Evolutionary conservation across 2,113 vertebrate species (phyloP), one percentile per base, ranked within the genome.

Genomic region (Centropristis striata): DNA sequence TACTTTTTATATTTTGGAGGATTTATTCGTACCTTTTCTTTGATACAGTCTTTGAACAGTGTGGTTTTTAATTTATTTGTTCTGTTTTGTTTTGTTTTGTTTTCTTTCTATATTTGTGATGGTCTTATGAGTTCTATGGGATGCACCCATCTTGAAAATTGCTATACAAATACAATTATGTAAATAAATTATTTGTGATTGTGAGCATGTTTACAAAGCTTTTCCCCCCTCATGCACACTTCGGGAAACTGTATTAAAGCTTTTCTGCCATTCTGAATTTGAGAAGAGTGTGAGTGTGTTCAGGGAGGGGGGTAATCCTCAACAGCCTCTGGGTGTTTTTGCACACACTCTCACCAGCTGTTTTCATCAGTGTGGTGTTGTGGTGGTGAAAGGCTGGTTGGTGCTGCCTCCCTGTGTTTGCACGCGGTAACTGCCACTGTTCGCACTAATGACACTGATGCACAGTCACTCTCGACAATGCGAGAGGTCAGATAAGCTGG

Each of bases 341-440:
- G 53, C 73, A 63, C 75, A 84, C 65, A 84, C 75, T 70, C 83
- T 66, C 53, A 81, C 51, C 83, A 88, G 82, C 83, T 87, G 85
- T 90, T 89, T 88, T 59, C 72, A 78, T 75, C 79, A 75, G 64
- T 65, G 49, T 78, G 69, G 28, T 53, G 72, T 67, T 61, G 57
- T 75, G 42, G 14, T 16, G 16, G 18, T 71, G 71, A 76, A 92
- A 86, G 51, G 57, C 88, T 84, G 85, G 83, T 46, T 13, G 61
- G 81, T 90, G 91, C 91, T 89, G 93, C 92, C 91, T 27, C 91
- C 91, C 67, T 83, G 89, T 88, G 93, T 83, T 84, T 72, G 74
- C 80, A 25, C n/a, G 1, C 37, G 2, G 88, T 42, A 78, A 89
- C 82, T 91, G 85, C 87, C 41, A 54, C 53, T 2, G 28, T n/a